These are phyloP conservation scores for Lithophane ornitopus DNA, from an alignment of 2,888 invertebrate genomes.

Conservation along the genomic window DNA sequence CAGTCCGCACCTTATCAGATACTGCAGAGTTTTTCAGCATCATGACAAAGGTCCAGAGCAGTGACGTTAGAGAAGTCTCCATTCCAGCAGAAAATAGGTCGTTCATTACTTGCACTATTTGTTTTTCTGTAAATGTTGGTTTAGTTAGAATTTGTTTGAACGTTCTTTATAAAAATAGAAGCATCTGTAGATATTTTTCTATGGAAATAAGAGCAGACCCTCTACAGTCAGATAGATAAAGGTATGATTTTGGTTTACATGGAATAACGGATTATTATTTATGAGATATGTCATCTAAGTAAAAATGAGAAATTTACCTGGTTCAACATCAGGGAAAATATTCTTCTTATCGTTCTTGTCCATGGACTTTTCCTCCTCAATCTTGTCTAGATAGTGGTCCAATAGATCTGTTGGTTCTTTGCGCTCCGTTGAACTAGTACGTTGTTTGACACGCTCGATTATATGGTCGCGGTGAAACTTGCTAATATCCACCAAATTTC, in stretches of 20 bases:
- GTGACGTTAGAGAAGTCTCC: constrained; percentile 96
- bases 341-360: constrained; percentile 26
- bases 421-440: constrained; percentile 29
- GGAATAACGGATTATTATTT: no score
- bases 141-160: neutral
- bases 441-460: constrained; percentile 59
- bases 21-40: constrained; percentile 95
- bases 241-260: no score
- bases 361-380: constrained; percentile 53
- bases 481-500: constrained; percentile 78
- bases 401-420: constrained; percentile 72
- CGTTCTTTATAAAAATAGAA: neutral
- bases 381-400: constrained; percentile 72
- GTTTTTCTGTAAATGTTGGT: constrained; percentile 91
- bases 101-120: constrained; percentile 96
- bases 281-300: no score
- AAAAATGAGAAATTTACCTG: constrained; percentile 30
- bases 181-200: no score
- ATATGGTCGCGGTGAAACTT: constrained; percentile 72
- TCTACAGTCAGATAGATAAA: no score
- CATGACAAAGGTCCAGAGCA: constrained; percentile 95
- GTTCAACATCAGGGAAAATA: constrained; percentile 34
- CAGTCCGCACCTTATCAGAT: constrained; percentile 93
- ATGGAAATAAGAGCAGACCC: no score
- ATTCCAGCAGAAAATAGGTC: constrained; percentile 97